phyloP scores from a whole-genome alignment of 2,888 invertebrate species.

The Podotricha telesiphe region DNA sequence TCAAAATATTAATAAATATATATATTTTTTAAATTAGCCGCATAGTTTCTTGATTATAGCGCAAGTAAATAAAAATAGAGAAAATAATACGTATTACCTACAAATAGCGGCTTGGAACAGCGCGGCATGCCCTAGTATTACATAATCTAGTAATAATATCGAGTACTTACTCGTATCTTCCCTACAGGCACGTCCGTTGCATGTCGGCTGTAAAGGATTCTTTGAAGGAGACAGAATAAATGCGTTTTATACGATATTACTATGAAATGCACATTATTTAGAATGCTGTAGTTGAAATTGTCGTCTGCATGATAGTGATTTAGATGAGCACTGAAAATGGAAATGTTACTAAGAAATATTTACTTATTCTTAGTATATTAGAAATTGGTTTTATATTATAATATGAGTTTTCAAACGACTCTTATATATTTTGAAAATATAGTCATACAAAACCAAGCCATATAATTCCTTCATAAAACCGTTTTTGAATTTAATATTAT shows the following conservation, averaged over 20 bases:
- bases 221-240: conserved; percentile 18
- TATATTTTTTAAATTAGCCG: too few species aligned
- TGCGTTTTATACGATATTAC: conserved; percentile 15
- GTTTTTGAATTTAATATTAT: too few species aligned
- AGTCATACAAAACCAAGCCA: too few species aligned
- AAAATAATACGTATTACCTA: not conserved
- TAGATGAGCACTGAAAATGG: too few species aligned
- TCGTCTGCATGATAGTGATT: not conserved
- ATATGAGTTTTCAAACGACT: too few species aligned
- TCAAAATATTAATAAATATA: too few species aligned
- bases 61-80: not conserved
- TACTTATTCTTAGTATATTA: too few species aligned
- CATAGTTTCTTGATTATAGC: not conserved
- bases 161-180: not conserved
- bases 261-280: not conserved
- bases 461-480: too few species aligned
- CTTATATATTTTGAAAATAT: too few species aligned
- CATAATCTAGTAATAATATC: conserved; percentile 17
- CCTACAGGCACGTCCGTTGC: conserved; percentile 21
- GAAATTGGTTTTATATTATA: too few species aligned
- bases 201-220: conserved; percentile 17
- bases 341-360: too few species aligned
- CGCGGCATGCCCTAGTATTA: conserved; percentile 14
- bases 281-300: conserved; percentile 1
- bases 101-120: not conserved